Evolutionary conservation across 2,797 vertebrate species (phyloP), one percentile per base, ranked within the genome.

Genomic region (Limosa lapponica): DNA sequence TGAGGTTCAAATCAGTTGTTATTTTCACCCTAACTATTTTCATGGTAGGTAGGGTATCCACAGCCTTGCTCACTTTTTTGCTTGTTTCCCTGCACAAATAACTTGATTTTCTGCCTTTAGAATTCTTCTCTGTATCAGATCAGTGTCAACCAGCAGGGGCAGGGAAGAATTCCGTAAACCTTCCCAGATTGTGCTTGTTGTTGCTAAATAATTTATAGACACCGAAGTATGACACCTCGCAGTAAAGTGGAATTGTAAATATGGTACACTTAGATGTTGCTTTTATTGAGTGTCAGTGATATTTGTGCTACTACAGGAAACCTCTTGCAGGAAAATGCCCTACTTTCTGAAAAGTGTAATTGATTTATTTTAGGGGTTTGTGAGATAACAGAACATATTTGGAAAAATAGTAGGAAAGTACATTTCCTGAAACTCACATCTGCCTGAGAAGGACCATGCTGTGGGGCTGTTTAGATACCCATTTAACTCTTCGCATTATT

Each of bases 401-500:
- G 30, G 65, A 92, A 48, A 89, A 62, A 28, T 57, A 48, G 46
- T 82, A 79, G 89, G 41, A 87, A 87, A 87, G 87, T 82, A 79
- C 67, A 92, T 93, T 97, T 98, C 95, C 96, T 95, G 91, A 95
- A 96, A 93, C 89, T 90, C 85, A 90, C 95, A 95, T 98, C 97
- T 95, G 97, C 95, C 43, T 52, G 90, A 77, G 69, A 69, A 81
- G 90, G 91, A 69, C 91, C 96, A 95, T 87, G 89, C 95, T 95
- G 97, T 8, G 95, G 78, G 62, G 82, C 64, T 97, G 95, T 90
- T 97, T 92, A 93, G 97, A 98, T 97, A 96, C 97, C 96, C 96
- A 93, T 97, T 97, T 97, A 97, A 98, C 98, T 98, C 98, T 97
- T 97, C 84, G 0, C 95, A 87, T 96, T 90, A 95, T 97, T 96